Base-by-base conservation (phyloP, 2,113 vertebrate species). In the Sialia sialis region DNA sequence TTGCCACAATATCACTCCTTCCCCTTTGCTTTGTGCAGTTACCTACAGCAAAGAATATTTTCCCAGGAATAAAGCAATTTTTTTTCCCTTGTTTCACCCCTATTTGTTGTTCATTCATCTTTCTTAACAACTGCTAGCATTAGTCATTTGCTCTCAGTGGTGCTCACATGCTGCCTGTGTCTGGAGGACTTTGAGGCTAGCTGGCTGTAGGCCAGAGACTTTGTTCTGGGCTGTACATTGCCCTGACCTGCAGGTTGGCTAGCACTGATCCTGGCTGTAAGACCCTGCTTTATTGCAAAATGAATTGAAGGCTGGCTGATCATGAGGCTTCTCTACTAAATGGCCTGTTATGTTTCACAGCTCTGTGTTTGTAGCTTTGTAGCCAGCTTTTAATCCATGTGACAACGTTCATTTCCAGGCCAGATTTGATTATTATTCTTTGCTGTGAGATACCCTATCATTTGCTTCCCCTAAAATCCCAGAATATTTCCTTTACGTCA, bases 401-500 rank as follows among this genome's bases (percentile, higher is more conserved):
- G 93, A 90, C 94, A 69, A 52, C 63, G 46, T 75, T 95, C 41
- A 79, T 87, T 96, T 94, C 93, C 72, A 88, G 87, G 85, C 89
- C 70, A 84, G 48, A 81, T 95, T 92, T 96, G 93, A 94, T 96
- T 96, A 73, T 94, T 94, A 83, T 96, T 94, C 87, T 95, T 96
- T 88, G 72, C 55, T 93, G 89, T 69, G 68, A 93, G 83, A 93
- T 94, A 91, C 63, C 74, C 80, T 93, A 78, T 94, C 74, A 87
- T 94, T 96, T 95, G 46, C 86, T 94, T 92, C 49, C 69, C 51
- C 83, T 83, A 36, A 95, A 95, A 95, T 94, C 89, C 68, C 83
- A 89, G 82, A 93, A 81, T 87, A 90, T 91, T 96, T 96, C 87
- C 76, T 96, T 96, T 93, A 83, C 74, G 4, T 95, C 96, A 95